Base-by-base conservation (phyloP, 2,797 vertebrate species). In the Rhinoraja longicauda region DNA sequence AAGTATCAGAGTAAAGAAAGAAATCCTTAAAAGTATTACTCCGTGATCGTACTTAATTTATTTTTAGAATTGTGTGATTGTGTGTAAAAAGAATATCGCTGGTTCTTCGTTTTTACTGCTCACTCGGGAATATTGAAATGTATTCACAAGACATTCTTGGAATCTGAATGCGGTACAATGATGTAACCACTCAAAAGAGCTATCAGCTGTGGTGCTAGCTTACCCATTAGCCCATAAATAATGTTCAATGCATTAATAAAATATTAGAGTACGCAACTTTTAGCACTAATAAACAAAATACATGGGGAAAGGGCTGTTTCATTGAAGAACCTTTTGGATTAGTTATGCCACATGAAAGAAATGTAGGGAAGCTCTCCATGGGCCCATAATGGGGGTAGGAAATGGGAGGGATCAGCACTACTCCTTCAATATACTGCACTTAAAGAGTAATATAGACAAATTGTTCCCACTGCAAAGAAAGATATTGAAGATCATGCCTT, bases 191-290 rank as follows among this genome's bases (percentile, higher is more conserved):
- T 67, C 84, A 67, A 88, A 88, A 88, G 59, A 67, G 67, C n/a
- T 8, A 36, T 19, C 17, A 67, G 64, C 84, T 19, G n/a, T 67
- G 62, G 59, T 67, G 59, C 17, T 88, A 32, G 36, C 64, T 36
- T 88, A 88, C 57, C n/a, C 62, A 88, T 88, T 67, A 88, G 36
- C 67, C 84, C 84, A 88, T 67, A 88, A 88, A 88, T 88, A 88
- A 88, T 67, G 84, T n/a, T 36, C n/a, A 88, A 17, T 88, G 7
- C 59, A 88, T 88, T 67, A 67, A 88, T 67, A 67, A 88, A 88
- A 88, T 88, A 88, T 36, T 21, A 64, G 84, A 64, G 62, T 67
- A 0, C 9, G n/a, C 84, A 88, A 88, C 32, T 88, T 88, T 62
- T 7, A 24, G 17, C n/a, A 88, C n/a, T 21, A 67, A 88, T 88